A percentile compares a stretch with the other conserved stretches of the same genome.
These are phyloP conservation scores for Dendroctonus ponderosae DNA, from an alignment of 1,140 invertebrate genomes.

Conservation along the genomic window DNA sequence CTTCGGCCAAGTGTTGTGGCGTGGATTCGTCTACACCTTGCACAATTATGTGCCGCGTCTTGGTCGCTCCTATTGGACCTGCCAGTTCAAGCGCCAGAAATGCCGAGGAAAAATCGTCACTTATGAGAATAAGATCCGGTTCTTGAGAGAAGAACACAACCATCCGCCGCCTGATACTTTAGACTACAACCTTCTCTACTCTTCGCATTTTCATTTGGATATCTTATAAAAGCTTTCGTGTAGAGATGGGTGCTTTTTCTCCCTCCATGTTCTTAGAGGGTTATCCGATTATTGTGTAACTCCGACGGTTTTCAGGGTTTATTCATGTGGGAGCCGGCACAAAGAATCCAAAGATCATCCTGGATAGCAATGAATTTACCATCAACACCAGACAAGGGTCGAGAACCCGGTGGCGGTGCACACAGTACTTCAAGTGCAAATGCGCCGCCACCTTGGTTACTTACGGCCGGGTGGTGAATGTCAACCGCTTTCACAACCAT, in stretches of 20 bases:
- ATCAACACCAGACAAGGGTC: slow-evolving; percentile 35
- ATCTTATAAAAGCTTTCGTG: background rate
- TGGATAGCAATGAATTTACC: slow-evolving; percentile 39
- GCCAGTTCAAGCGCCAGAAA: slow-evolving; percentile 8
- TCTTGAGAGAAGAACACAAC: slow-evolving; percentile 33
- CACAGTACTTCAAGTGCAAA: slow-evolving; percentile 37
- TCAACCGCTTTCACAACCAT: slow-evolving; percentile 39
- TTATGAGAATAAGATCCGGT: slow-evolving; percentile 16
- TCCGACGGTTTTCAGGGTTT: slow-evolving; percentile 32
- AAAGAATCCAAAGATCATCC: slow-evolving; percentile 39
- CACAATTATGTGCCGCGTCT: slow-evolving; percentile 16
- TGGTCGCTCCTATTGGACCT: slow-evolving; percentile 15
- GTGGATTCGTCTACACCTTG: slow-evolving; percentile 10
- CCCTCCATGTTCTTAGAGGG: background rate
- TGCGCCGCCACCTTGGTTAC: slow-evolving; percentile 36
- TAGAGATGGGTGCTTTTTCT: background rate
- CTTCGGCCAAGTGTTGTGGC: slow-evolving; percentile 15
- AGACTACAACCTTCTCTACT: slow-evolving; percentile 2
- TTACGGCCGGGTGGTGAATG: slow-evolving; percentile 33
- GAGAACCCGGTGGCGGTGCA: slow-evolving; percentile 40
- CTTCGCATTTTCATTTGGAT: slow-evolving; percentile 7
- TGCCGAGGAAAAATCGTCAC: slow-evolving; percentile 24
- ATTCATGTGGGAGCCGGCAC: slow-evolving; percentile 37
- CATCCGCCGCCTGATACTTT: slow-evolving; percentile 25
- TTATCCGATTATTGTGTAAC: no score